Evolutionary conservation across 1,140 invertebrate genomes (phyloP).

Genomic region (Pogonognathellus flavescens): DNA sequence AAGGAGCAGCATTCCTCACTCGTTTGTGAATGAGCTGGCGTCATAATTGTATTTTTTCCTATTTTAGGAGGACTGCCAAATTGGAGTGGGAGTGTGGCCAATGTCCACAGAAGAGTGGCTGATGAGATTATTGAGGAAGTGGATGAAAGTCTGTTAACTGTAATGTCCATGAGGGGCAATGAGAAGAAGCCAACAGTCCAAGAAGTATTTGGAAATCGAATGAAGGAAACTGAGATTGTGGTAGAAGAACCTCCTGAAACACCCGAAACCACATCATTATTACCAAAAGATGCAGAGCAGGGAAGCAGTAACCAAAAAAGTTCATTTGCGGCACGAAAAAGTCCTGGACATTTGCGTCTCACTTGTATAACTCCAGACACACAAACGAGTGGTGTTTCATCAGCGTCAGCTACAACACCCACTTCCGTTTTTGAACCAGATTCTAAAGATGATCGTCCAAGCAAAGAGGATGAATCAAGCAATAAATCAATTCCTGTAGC

Average conservation of each 20-base stretch:
- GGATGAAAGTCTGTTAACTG: slow-evolving; percentile 67
- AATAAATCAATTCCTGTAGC: background rate
- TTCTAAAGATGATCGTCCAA: background rate
- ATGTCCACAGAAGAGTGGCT: slow-evolving; percentile 53
- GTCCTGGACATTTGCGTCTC: background rate
- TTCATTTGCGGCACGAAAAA: background rate
- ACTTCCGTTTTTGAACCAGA: background rate
- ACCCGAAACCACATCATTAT: background rate
- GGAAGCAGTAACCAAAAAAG: background rate
- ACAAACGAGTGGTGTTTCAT: background rate
- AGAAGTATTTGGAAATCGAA: slow-evolving; percentile 60
- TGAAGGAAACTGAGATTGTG: slow-evolving; percentile 4
- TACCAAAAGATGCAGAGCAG: background rate
- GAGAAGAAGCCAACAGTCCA: slow-evolving; percentile 60
- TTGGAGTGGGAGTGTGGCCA: slow-evolving; percentile 54
- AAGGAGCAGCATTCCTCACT: too few species aligned
- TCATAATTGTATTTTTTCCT: slow-evolving; percentile 34
- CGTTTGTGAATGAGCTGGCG: too few species aligned
- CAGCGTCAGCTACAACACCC: background rate
- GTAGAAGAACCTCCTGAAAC: slow-evolving; percentile 2
- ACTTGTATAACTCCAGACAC: slow-evolving; percentile 12
- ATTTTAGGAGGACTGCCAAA: slow-evolving; percentile 26
- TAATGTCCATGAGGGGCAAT: slow-evolving; percentile 70
- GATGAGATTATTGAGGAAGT: slow-evolving; percentile 66
- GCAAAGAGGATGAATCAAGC: background rate